Evolutionary conservation across 2,113 vertebrate genomes (phyloP), one percentile per base, ranked within the genome.

Genomic region (Calidris pygmaea): DNA sequence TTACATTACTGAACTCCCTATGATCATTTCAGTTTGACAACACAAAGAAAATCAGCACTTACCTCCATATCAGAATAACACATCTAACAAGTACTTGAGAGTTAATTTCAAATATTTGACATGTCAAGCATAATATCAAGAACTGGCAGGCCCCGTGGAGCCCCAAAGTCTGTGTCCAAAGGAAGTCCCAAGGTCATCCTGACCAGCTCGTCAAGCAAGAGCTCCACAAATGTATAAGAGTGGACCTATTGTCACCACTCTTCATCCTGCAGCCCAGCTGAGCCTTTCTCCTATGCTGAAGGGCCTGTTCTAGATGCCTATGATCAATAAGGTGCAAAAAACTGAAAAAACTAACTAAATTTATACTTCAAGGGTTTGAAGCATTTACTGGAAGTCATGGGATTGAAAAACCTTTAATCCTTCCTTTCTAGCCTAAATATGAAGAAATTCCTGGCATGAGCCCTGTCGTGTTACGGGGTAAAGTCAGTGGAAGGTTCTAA

Each of bases 401-500:
- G 30, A 65, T 6, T 68, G 55, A 72, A 75, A 91, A 74, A 78
- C 27, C 47, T 93, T 94, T 93, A 96, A 91, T 86, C 75, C 63
- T 84, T 63, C 47, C 19, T 90, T 92, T 86, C 43, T n/a, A 43
- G 20, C 34, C 16, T 68, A 87, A 88, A 89, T 52, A 84, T 66
- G 68, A 67, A 91, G 55, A 52, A 70, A 48, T 59, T 74, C 37
- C 48, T 84, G 30, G 58, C 8, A 0, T 45, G 76, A 95, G 47
- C 43, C 24, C 73, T 68, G 65, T 68, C 11, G 2, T 8, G 35
- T 27, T 35, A 55, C 0, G 0, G 56, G 43, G n/a, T 6, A 3
- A 88, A 88, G 83, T 34, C 35, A 78, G 24, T 48, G 76, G 93
- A 94, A 94, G 27, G 47, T 78, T 95, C 87, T 95, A 92, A 96